Evolutionary conservation across 1,140 invertebrate genomes (phyloP), one percentile per base, ranked within the genome.

Genomic region (Nephila pilipes): DNA sequence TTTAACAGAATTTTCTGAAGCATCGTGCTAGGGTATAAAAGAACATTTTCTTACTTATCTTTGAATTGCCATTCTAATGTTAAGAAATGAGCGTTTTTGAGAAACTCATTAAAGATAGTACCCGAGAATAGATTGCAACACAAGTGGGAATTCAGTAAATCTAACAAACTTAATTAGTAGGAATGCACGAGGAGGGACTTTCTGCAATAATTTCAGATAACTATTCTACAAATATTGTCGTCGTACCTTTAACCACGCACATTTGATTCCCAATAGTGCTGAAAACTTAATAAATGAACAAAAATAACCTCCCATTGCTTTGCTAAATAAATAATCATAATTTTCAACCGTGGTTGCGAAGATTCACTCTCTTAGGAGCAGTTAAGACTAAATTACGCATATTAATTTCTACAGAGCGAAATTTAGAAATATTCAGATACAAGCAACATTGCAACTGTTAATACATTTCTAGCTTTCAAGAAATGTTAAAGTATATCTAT

Each of bases 101-200:
- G 63, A 65, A 65, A 25, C n/a, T 65, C 63, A n/a, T 65, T 65
- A 65, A 65, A 65, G 22, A 65, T 65, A 65, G n/a, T n/a, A 25
- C 2, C 22, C 63, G 14, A 2, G 63, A n/a, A 65, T 65, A 65
- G 29, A 75, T 32, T 75, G 29, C 20, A 36, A 6, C 18, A 75
- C 69, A 75, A 25, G 14, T 12, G 69, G 29, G 69, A n/a, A 75
- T 65, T 25, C 29, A 75, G 14, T 36, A 75, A 36, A 75, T 36
- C 69, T 75, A 75, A 36, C 69, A 36, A 36, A 32, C 69, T 32
- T 75, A 75, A 75, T 18, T 75, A 75, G 69, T 18, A 75, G 18
- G 5, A 75, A 5, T 32, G 20, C 20, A 20, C 20, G 4, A 14
- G 46, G 0, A 46, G 46, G 1, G 58, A 60, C 18, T 75, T 75